Evolutionary conservation across 2,113 vertebrate genomes (phyloP).

Genomic region (Rhinogobius similis): DNA sequence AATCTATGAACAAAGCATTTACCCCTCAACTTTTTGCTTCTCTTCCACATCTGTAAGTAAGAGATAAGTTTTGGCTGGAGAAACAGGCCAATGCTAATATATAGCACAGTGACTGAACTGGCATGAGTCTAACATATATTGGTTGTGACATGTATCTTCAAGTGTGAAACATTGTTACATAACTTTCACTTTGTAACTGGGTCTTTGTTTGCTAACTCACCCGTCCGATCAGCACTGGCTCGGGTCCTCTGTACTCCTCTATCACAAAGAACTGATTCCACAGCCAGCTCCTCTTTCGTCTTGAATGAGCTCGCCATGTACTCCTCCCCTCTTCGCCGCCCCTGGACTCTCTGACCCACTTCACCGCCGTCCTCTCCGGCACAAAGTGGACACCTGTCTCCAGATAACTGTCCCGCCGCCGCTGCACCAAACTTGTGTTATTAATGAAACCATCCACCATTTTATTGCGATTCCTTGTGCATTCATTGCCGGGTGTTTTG

Average conservation of each 20-base stretch:
- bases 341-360: constrained; percentile 41
- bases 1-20: too few relatives aligned
- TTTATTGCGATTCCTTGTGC: constrained; percentile 26
- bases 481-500: constrained; percentile 31
- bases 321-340: neutral
- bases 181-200: neutral
- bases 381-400: constrained; percentile 26
- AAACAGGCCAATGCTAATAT: neutral
- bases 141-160: constrained; percentile 4
- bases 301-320: constrained; percentile 39
- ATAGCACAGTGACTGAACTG: neutral
- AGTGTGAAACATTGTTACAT: constrained; percentile 2
- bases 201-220: constrained; percentile 70
- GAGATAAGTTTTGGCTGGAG: neutral
- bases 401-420: constrained; percentile 14
- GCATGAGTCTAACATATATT: neutral
- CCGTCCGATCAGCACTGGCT: constrained; percentile 90
- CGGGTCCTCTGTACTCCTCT: constrained; percentile 90
- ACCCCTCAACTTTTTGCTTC: neutral
- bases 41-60: neutral
- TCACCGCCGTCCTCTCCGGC: constrained; percentile 17
- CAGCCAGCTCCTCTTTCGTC: constrained; percentile 87
- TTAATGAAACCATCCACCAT: constrained; percentile 41
- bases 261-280: constrained; percentile 97
- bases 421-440: constrained; percentile 31